These are phyloP conservation scores for Ceyx erithaca DNA, from an alignment of 2,797 vertebrate species.

Conservation along the genomic window DNA sequence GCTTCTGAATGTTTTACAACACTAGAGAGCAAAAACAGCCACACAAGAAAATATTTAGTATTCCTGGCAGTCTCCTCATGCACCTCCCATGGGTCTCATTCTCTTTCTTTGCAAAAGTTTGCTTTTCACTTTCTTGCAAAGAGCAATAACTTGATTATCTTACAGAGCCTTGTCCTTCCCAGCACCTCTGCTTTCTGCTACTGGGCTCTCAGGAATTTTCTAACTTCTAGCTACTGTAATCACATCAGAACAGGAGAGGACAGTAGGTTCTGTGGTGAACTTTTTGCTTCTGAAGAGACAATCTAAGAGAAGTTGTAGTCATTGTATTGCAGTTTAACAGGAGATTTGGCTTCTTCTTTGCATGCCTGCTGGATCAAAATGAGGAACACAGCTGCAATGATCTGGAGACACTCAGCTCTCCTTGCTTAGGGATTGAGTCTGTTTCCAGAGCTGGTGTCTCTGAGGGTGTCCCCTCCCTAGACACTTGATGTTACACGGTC, in stretches of 20 bases:
- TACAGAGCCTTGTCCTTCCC: neutral
- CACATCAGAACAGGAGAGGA: neutral
- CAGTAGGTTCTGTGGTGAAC: neutral
- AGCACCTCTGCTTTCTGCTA: neutral
- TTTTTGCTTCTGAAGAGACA: neutral
- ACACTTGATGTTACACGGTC: neutral
- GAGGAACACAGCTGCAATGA: neutral
- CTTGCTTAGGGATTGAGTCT: neutral
- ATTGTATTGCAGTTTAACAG: neutral
- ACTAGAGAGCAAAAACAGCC: neutral
- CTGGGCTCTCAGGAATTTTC: neutral
- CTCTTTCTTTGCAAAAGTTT: neutral
- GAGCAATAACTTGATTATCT: neutral
- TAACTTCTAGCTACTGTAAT: neutral
- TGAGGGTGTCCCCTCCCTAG: neutral
- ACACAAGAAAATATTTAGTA: neutral
- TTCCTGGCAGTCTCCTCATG: neutral
- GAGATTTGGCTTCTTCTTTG: neutral
- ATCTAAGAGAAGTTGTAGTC: neutral
- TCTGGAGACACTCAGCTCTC: neutral
- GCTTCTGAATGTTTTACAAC: neutral
- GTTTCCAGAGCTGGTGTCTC: neutral
- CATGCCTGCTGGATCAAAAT: neutral
- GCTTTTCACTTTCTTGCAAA: neutral
- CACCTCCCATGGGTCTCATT: neutral